Conservation (phyloP, 2,113 vertebrate species). For the Calypte anna region DNA sequence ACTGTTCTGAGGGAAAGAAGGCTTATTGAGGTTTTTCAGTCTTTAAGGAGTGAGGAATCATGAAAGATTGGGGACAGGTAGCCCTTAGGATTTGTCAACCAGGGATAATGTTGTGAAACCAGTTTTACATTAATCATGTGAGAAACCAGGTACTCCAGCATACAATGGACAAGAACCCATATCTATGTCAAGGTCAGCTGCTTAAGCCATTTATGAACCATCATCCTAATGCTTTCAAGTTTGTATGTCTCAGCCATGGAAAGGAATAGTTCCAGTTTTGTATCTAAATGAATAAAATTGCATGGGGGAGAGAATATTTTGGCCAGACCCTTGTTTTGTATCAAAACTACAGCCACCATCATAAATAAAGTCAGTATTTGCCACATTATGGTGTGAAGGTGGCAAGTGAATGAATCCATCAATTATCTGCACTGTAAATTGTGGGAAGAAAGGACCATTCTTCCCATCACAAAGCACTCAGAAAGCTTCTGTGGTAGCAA, state of each 20-base stretch:
- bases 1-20: background rate
- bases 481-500: background rate
- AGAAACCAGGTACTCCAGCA: background rate
- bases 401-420: background rate
- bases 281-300: background rate
- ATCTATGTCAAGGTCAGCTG: background rate
- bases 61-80: background rate
- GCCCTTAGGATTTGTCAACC: background rate
- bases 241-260: background rate
- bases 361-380: background rate
- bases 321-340: background rate
- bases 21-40: background rate
- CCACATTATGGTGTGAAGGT: background rate
- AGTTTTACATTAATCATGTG: background rate
- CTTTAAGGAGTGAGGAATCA: background rate
- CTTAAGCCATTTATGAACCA: background rate
- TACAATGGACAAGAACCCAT: background rate
- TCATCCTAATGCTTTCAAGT: background rate
- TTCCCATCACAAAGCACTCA: background rate
- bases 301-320: rapidly evolving
- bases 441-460: background rate
- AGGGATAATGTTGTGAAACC: background rate
- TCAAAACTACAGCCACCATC: background rate
- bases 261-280: background rate
- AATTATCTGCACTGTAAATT: background rate